Conservation (phyloP, 1,140 invertebrate species). For the Danaus plexippus region DNA sequence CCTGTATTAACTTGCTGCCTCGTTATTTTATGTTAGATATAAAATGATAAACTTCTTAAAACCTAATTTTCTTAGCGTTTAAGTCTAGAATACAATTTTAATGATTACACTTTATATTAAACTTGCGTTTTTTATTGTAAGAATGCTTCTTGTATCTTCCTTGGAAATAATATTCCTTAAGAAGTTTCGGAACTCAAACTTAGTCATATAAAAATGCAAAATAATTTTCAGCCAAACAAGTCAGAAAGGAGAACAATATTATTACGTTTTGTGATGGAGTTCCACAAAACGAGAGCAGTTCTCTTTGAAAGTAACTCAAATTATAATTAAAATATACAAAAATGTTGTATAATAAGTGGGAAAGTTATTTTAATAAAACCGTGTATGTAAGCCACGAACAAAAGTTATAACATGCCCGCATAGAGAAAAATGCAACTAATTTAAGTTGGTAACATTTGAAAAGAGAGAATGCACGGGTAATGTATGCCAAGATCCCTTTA, state of each 20-base stretch:
- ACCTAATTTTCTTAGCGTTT: no score
- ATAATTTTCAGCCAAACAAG: no score
- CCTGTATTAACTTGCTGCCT: constrained; percentile 14
- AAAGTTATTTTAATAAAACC: constrained; percentile 16
- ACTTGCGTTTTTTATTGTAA: no score
- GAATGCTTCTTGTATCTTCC: no score
- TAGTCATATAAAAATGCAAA: no score
- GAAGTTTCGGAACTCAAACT: no score
- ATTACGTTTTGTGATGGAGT: no score
- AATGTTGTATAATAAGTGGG: constrained; percentile 4
- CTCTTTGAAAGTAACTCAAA: background rate
- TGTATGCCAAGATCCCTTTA: constrained; percentile 20
- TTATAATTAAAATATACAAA: constrained; percentile 13
- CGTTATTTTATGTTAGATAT: constrained; percentile 10
- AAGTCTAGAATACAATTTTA: no score
- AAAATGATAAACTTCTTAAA: background rate
- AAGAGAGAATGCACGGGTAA: constrained; percentile 18
- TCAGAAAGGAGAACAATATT: no score
- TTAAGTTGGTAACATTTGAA: constrained; percentile 21
- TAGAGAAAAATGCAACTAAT: constrained; percentile 22
- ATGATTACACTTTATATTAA: no score
- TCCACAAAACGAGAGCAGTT: no score
- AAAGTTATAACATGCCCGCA: constrained; percentile 18
- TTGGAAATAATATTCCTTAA: no score
- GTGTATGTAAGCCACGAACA: constrained; percentile 14